Evolutionary conservation across 2,888 invertebrate species (phyloP).

Genomic region (Parapristionchus giblindavisi): DNA sequence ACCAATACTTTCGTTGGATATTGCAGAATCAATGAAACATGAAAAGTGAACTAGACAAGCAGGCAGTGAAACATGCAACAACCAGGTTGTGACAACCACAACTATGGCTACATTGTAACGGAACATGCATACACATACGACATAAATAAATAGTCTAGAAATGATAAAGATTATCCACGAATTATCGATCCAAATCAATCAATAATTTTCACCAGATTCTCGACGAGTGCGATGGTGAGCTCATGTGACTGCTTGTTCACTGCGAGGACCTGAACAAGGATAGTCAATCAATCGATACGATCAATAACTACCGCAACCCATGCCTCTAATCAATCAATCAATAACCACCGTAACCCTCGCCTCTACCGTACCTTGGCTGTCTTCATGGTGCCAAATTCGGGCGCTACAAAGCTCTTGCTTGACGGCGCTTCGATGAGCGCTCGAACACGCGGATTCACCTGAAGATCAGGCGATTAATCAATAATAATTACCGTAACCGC

Average conservation of each 20-base stretch:
- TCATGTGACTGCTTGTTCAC: conserved; percentile 26
- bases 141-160: too few relatives aligned
- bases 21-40: too few relatives aligned
- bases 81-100: too few relatives aligned
- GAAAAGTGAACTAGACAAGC: too few relatives aligned
- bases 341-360: background rate
- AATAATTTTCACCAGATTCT: conserved; percentile 21
- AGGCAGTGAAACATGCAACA: too few relatives aligned
- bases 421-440: background rate
- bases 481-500: too few relatives aligned
- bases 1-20: too few relatives aligned
- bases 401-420: background rate
- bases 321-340: background rate
- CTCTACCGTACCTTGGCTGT: conserved; percentile 30
- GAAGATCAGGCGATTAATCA: background rate
- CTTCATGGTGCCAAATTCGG: conserved; percentile 4
- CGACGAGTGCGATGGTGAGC: conserved; percentile 7
- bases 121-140: too few relatives aligned
- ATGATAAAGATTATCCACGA: too few relatives aligned
- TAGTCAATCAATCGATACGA: background rate
- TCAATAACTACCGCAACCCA: background rate
- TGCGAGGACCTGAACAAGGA: conserved; percentile 6
- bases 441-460: conserved; percentile 22
- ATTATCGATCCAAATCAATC: background rate
- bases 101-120: too few relatives aligned